Evolutionary conservation across 2,888 invertebrate species (phyloP).

Genomic region (Cephus rjabovi): DNA sequence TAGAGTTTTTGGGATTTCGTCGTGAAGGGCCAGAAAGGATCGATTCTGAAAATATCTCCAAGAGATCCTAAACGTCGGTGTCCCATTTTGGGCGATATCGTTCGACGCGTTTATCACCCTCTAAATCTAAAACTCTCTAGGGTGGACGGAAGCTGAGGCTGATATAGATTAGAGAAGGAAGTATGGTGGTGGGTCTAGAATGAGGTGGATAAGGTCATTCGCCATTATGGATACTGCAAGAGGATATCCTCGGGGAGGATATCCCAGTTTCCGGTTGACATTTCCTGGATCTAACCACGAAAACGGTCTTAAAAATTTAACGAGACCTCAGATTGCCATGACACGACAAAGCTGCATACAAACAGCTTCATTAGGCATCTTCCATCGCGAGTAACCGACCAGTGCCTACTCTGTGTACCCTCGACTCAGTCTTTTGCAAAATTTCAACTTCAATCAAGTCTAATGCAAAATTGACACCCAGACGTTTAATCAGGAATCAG

Average conservation of each 20-base stretch:
- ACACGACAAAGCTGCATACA: background rate
- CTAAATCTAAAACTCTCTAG: background rate
- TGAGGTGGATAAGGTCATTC: background rate
- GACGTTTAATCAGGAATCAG: background rate
- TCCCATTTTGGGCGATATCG: background rate
- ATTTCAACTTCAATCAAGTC: background rate
- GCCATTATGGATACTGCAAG: background rate
- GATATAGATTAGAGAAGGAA: background rate
- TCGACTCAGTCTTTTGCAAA: background rate
- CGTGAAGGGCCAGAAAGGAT: background rate
- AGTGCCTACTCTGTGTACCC: background rate
- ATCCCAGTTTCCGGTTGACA: conserved; percentile 8
- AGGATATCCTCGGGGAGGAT: conserved; percentile 1
- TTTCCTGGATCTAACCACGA: conserved; percentile 6
- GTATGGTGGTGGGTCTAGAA: background rate
- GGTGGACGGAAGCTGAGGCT: background rate
- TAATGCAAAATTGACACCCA: background rate
- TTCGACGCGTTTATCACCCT: background rate
- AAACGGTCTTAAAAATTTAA: conserved; percentile 12
- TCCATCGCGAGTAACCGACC: background rate
- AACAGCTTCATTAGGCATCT: conserved; percentile 1
- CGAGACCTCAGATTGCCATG: conserved; percentile 8
- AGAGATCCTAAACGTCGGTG: background rate
- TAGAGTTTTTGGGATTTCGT: background rate
- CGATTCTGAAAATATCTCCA: background rate